phyloP scores from a whole-genome alignment of 2,888 invertebrate genomes.

The Cataglyphis cursor region DNA sequence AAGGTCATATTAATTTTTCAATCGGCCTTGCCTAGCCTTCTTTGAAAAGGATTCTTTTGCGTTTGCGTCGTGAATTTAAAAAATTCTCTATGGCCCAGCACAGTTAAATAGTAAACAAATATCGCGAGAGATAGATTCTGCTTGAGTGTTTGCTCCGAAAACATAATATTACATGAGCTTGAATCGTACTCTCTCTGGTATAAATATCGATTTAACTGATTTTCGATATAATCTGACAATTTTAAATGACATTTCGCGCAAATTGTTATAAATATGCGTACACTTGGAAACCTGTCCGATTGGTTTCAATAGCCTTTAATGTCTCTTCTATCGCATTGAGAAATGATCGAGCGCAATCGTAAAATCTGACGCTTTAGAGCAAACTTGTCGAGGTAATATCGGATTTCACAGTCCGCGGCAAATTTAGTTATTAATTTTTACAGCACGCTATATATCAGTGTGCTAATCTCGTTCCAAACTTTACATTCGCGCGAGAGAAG shows the following conservation, averaged over 20 bases:
- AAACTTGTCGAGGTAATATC: slow-evolving; percentile 29
- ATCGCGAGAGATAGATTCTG: slow-evolving; percentile 23
- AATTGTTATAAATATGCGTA: neutral
- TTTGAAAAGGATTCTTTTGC: slow-evolving; percentile 57
- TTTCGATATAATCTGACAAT: neutral
- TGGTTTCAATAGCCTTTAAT: neutral
- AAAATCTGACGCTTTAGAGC: slow-evolving; percentile 34
- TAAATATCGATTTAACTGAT: slow-evolving; percentile 33
- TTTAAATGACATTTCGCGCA: neutral
- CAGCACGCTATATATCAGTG: slow-evolving; percentile 37
- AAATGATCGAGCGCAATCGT: slow-evolving; percentile 23
- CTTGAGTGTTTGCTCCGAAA: slow-evolving; percentile 20
- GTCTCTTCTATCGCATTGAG: neutral
- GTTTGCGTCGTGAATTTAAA: slow-evolving; percentile 46
- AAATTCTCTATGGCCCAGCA: slow-evolving; percentile 21
- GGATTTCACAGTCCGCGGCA: slow-evolving; percentile 16
- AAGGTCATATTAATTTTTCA: slow-evolving; percentile 68
- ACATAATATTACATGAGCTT: neutral
- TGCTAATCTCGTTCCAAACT: slow-evolving; percentile 48
- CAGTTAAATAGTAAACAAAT: slow-evolving; percentile 43
- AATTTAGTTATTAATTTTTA: slow-evolving; percentile 54
- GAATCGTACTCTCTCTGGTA: neutral
- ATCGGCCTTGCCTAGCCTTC: neutral
- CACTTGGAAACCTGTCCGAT: neutral
- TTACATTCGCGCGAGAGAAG: slow-evolving; percentile 25